Evolutionary conservation across 2,113 vertebrate genomes (phyloP).

Genomic region (Osmerus eperlanus): DNA sequence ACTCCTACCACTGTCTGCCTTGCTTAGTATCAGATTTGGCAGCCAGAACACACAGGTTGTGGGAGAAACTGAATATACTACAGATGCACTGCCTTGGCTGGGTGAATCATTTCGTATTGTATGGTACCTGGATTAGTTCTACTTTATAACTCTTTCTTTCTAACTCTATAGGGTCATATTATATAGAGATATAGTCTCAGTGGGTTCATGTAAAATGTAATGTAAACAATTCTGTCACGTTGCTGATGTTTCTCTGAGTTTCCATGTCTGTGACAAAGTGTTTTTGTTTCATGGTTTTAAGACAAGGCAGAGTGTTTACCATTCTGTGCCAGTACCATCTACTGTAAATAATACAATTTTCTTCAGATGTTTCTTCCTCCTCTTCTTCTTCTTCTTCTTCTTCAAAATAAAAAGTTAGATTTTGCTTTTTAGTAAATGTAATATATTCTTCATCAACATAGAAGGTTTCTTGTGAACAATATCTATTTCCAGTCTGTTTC

Average conservation of each 20-base stretch:
- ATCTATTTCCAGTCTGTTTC: constrained; percentile 26
- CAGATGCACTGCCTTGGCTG: constrained; percentile 1
- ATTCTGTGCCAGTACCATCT: no score
- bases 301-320: background rate
- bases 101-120: no score
- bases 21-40: background rate
- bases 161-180: background rate
- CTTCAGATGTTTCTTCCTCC: no score
- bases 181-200: background rate
- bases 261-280: no score
- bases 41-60: constrained; percentile 16
- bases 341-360: no score
- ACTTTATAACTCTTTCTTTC: no score
- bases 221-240: no score
- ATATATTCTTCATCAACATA: constrained; percentile 21
- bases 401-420: background rate
- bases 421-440: constrained; percentile 17
- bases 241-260: no score
- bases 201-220: background rate
- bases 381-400: no score
- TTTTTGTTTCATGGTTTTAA: background rate
- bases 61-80: background rate
- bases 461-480: constrained; percentile 29
- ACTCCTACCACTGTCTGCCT: constrained; percentile 19
- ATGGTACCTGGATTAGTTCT: no score